Base-by-base conservation (phyloP, 37 sponge, comb jelly and placozoan species). In the Halisarca cf. caerulea region DNA sequence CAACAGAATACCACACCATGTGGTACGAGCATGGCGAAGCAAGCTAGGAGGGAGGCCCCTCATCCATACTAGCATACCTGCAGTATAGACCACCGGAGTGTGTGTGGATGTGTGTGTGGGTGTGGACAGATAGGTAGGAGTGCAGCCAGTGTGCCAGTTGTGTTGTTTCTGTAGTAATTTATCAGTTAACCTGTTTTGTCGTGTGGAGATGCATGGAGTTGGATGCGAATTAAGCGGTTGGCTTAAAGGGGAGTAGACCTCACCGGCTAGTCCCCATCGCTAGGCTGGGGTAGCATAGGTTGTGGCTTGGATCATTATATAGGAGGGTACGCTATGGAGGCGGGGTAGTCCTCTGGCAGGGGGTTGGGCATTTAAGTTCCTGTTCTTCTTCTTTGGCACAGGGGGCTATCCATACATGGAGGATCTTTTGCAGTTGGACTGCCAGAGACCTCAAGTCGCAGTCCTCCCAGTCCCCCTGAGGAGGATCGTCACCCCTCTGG, bases 371-470 rank as follows among this genome's bases (percentile, higher is more conserved):
- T 54, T 54, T 54, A n/a, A n/a, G n/a, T 27, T 6, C 64, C 25
- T 15, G 18, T 23, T 27, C 23, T 62, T 27, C 30, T 62, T 23
- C 64, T 30, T 27, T 7, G 6, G 6, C 64, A 27, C 23, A 62
- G 64, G 64, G 18, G 15, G 42, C 25, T 82, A 82, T 39, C 25
- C 8, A 43, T 82, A 82, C 34, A 82, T 66, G 69, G 34, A 38
- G 9, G 53, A 62, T 45, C 44, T 82, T 4, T 25, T 14, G 42
- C 21, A 20, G 7, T 30, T 82, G 69, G 83, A 36, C 30, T 5
- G 8, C 5, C 61, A 66, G n/a, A 23, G 66, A 0, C 66, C 82
- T 2, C 39, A 32, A 21, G 43, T 27, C 1, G 23, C 3, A 38
- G 14, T 14, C 35, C n/a, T 61, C 18, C 66, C 82, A 36, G 59